A percentile compares a stretch with the other conserved stretches of the same genome.
Conservation (phyloP, 2,797 vertebrate species). For the Halcyon smyrnensis region DNA sequence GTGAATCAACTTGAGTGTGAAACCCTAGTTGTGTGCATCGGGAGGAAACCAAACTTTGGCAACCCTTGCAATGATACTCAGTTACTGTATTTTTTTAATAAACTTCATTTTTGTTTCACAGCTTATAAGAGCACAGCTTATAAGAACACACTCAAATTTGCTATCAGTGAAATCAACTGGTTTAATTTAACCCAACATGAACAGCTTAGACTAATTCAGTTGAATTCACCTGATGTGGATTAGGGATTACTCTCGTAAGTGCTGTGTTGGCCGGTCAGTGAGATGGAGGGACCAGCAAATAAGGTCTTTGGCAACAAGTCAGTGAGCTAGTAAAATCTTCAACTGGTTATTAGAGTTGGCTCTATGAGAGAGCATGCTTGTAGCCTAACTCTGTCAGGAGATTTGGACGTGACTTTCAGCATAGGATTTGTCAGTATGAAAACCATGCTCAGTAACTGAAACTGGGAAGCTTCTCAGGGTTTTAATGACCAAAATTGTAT, state of each 20-base stretch:
- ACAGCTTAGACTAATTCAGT: neutral
- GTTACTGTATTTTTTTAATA: too few species aligned
- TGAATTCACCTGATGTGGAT: neutral
- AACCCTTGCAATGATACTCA: neutral
- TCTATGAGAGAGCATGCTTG: neutral
- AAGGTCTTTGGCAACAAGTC: neutral
- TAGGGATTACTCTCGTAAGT: neutral
- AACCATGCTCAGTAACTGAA: neutral
- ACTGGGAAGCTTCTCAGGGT: neutral
- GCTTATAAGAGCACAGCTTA: neutral
- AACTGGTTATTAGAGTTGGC: neutral
- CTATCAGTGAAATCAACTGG: neutral
- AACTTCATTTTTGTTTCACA: neutral
- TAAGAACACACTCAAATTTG: neutral
- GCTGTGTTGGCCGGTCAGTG: neutral
- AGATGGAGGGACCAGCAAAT: neutral
- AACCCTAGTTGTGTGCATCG: fast-evolving
- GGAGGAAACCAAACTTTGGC: neutral
- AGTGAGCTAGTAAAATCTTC: too few species aligned
- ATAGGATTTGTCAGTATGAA: neutral
- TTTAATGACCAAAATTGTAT: neutral
- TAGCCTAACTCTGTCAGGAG: neutral
- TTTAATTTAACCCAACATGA: neutral
- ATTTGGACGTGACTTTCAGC: neutral
- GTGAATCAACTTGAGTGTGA: neutral